Conservation (phyloP, 2,888 invertebrate species). For the Ferrisia virgata region DNA sequence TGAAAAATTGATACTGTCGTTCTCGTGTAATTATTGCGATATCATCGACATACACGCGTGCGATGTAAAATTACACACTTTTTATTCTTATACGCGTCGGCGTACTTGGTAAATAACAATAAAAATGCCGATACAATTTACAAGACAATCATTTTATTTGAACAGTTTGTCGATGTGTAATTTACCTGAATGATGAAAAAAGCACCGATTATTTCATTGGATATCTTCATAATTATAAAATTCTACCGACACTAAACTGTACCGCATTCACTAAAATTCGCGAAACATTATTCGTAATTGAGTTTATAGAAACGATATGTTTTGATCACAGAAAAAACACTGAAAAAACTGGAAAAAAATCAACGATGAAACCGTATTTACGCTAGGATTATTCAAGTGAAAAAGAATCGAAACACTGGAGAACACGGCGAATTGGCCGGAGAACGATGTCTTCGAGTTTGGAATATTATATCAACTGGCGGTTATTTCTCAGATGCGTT, state of each 20-base stretch:
- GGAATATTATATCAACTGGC: conserved; percentile 40
- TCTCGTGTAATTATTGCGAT: no score
- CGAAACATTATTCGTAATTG: conserved; percentile 1
- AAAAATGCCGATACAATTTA: no score
- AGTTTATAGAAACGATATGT: background rate
- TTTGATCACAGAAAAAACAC: background rate
- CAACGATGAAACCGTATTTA: background rate
- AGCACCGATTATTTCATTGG: conserved; percentile 3
- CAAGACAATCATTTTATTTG: no score
- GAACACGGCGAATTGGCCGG: conserved; percentile 23
- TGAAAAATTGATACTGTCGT: no score
- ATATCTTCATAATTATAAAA: conserved; percentile 25
- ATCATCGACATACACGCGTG: no score
- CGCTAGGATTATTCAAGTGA: background rate
- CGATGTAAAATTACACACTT: no score
- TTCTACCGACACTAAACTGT: conserved; percentile 14
- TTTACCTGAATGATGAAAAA: conserved; percentile 13
- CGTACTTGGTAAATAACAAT: no score
- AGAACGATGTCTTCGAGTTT: conserved; percentile 36
- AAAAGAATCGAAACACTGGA: conserved; percentile 19
- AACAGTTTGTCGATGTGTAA: no score
- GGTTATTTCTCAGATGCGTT: conserved; percentile 32
- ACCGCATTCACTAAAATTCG: background rate
- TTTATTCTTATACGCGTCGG: no score
- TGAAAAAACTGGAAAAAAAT: background rate